Base-by-base conservation (phyloP, 1,140 invertebrate species). In the Teleopsis dalmanni region DNA sequence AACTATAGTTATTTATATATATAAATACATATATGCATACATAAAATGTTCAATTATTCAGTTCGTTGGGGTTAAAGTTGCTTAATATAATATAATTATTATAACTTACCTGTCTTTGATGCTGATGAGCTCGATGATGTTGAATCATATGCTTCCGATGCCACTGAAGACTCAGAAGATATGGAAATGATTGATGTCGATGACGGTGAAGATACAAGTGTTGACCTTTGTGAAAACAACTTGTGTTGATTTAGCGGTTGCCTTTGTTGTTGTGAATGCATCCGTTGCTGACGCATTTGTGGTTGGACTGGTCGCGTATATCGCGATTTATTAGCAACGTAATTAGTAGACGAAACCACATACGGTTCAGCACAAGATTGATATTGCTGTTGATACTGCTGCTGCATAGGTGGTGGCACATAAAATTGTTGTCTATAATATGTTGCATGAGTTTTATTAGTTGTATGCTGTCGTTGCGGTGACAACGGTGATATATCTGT, bases 141-240 rank as follows among this genome's bases (percentile, higher is more conserved):
- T 26, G 63, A 63, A 19, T 58, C 54, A 43, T 29, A 46, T 33
- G 42, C 38, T 41, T 26, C 35, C 38, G 50, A 51, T 37, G 47
- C 64, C 35, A 67, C 59, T 47, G 64, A 67, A 38, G 64, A 67
- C 41, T 67, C 64, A 34, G 64, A 67, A 19, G 64, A 67, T 67
- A 67, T 67, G 42, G 64, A 67, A 59, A 67, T 67, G 51, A 67
- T 67, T 44, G 62, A 65, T 56, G 57, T 58, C 16, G 58, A 55
- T 16, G 64, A 67, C 13, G 61, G 57, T 3, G 64, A 62, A 25
- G 59, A 67, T 10, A 58, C 62, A 27, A 67, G 43, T 45, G 18
- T 42, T 35, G 26, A 25, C 21, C n/a, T 41, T 45, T 27, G 48
- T 43, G n/a, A n/a, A 29, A 16, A 37, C 34, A 25, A 27, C 19